These are phyloP conservation scores for Megaustenia siamemsis DNA, from an alignment of 2,888 invertebrate species.

Conservation along the genomic window DNA sequence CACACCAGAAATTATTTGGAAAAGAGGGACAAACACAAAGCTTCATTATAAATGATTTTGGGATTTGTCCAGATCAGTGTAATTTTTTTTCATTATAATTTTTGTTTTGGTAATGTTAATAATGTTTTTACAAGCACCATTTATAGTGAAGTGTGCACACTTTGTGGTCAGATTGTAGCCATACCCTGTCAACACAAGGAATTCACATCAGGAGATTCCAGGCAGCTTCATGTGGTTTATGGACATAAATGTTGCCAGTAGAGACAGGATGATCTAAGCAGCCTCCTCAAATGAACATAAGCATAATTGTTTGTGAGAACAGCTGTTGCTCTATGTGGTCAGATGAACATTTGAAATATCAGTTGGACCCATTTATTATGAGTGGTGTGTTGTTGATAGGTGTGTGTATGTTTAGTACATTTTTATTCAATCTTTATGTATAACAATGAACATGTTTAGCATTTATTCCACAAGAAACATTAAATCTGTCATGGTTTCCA, in stretches of 20 bases:
- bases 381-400: too few species aligned
- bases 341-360: too few species aligned
- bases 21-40: background rate
- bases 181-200: background rate
- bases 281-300: background rate
- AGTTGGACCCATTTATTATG: too few species aligned
- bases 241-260: too few species aligned
- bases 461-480: too few species aligned
- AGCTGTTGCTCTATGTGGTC: background rate
- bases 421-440: too few species aligned
- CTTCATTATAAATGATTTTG: background rate
- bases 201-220: background rate
- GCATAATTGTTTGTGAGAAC: background rate
- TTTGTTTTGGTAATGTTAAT: background rate
- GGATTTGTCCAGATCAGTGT: background rate
- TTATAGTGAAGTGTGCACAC: background rate
- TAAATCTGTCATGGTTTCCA: too few species aligned
- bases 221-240: background rate
- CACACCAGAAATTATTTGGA: background rate
- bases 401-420: too few species aligned
- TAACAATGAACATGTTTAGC: too few species aligned
- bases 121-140: too few species aligned
- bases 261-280: background rate
- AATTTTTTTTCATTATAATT: background rate
- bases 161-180: background rate